Evolutionary conservation across 2,113 vertebrate species (phyloP).

Genomic region (Calidris pygmaea): DNA sequence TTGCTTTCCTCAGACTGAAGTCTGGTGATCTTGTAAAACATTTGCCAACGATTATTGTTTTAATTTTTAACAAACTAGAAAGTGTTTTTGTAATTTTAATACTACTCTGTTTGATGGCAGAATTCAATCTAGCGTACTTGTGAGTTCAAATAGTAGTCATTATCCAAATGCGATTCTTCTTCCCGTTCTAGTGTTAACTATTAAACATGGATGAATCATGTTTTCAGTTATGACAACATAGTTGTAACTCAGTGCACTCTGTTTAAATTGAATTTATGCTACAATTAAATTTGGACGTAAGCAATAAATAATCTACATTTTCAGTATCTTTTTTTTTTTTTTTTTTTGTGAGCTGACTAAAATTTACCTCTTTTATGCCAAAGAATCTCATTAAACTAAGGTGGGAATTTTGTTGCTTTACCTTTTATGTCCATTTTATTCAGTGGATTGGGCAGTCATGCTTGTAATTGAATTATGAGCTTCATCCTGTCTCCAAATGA

Average conservation of each 20-base stretch:
- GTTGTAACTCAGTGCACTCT: not conserved
- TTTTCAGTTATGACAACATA: not conserved
- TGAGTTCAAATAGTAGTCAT: not conserved
- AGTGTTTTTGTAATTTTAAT: not conserved
- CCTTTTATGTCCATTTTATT: not conserved
- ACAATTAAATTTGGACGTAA: not conserved
- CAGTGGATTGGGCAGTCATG: conserved; percentile 2
- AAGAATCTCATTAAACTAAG: not conserved
- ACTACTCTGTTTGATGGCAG: not conserved
- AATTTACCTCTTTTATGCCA: not conserved
- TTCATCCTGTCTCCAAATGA: not conserved
- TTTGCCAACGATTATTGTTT: not conserved
- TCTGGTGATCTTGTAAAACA: not conserved
- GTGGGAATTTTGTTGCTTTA: conserved; percentile 18
- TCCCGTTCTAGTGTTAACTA: not conserved
- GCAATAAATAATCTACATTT: not conserved
- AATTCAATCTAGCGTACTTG: not conserved
- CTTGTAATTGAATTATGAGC: conserved; percentile 50
- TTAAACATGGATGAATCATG: not conserved
- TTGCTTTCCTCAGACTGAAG: not conserved
- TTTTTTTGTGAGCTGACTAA: not conserved
- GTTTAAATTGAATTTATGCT: conserved; percentile 11
- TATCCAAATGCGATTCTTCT: not conserved
- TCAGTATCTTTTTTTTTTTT: not conserved
- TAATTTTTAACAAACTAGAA: not conserved